These are phyloP conservation scores for Melanchra persicariae DNA, from an alignment of 2,888 invertebrate species.

Conservation along the genomic window DNA sequence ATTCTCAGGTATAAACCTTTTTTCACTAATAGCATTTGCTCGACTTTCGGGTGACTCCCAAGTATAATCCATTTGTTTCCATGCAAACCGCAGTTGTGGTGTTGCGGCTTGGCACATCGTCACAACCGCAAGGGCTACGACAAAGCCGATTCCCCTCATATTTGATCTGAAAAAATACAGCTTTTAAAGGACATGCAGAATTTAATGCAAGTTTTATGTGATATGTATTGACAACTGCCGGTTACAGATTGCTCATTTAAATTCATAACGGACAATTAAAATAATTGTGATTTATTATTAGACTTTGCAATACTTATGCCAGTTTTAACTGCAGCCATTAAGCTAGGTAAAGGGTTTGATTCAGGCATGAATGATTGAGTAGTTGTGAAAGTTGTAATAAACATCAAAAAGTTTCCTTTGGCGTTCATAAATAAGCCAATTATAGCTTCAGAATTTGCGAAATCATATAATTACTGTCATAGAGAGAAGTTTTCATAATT, in stretches of 20 bases:
- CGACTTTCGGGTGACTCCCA: constrained; percentile 92
- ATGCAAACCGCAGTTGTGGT: constrained; percentile 92
- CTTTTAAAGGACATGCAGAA: constrained; percentile 8
- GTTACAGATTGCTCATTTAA: constrained; percentile 37
- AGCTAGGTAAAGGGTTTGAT: constrained; percentile 20
- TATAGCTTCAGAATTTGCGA: constrained; percentile 10
- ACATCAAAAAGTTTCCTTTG: constrained; percentile 23
- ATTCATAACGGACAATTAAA: constrained; percentile 43
- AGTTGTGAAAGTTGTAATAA: constrained; percentile 28
- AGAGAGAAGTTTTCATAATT: constrained; percentile 57
- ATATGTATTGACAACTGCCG: constrained; percentile 19
- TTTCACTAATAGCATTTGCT: constrained; percentile 91
- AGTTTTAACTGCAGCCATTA: constrained; percentile 31
- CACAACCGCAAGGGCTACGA: constrained; percentile 76
- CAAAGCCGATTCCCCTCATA: constrained; percentile 77
- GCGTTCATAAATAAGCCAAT: constrained; percentile 12
- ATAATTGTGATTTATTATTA: constrained; percentile 44
- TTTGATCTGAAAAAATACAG: constrained; percentile 68
- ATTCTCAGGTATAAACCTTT: constrained; percentile 91
- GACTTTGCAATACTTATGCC: constrained; percentile 27
- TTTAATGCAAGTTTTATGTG: constrained; percentile 12
- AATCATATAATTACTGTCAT: constrained; percentile 42
- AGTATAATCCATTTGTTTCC: constrained; percentile 93
- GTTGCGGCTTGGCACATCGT: constrained; percentile 83
- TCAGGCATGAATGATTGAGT: constrained; percentile 8